phyloP scores from a whole-genome alignment of 2,888 invertebrate genomes.

The Drosophila trichaetosa region DNA sequence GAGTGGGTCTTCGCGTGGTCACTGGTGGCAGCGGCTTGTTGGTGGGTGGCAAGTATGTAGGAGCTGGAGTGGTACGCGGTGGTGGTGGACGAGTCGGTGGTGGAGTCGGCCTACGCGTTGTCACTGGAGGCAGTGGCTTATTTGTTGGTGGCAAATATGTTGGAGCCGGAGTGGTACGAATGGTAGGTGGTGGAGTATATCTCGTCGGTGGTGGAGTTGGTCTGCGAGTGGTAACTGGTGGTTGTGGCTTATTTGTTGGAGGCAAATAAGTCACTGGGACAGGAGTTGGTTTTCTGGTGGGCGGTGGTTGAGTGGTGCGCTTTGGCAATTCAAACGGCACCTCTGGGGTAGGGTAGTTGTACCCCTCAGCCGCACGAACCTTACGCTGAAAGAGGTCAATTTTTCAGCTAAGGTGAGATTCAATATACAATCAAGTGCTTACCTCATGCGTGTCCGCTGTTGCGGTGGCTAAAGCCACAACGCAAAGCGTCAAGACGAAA shows the following conservation, averaged over 20 bases:
- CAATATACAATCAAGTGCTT: slow-evolving; percentile 39
- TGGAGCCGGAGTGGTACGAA: slow-evolving; percentile 39
- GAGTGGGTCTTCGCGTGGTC: slow-evolving; percentile 37
- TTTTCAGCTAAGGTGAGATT: background rate
- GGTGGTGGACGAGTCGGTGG: slow-evolving; percentile 7
- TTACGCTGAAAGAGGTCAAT: slow-evolving; percentile 64
- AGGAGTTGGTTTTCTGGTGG: slow-evolving; percentile 51
- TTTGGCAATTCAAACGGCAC: slow-evolving; percentile 76
- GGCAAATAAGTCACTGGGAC: slow-evolving; percentile 51
- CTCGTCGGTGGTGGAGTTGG: slow-evolving; percentile 36
- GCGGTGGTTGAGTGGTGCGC: slow-evolving; percentile 58
- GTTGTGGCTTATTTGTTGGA: slow-evolving; percentile 62
- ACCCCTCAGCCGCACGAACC: slow-evolving; percentile 79
- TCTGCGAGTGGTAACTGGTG: slow-evolving; percentile 50
- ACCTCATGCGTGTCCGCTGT: slow-evolving; percentile 78
- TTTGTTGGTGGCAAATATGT: slow-evolving; percentile 60
- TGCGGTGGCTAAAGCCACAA: slow-evolving; percentile 74
- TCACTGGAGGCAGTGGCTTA: slow-evolving; percentile 51
- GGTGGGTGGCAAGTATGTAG: slow-evolving; percentile 30
- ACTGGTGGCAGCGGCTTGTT: slow-evolving; percentile 40
- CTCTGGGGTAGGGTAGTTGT: slow-evolving; percentile 75
- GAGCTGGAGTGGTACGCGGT: slow-evolving; percentile 6
- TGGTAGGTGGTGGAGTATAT: slow-evolving; percentile 9
- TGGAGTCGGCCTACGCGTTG: slow-evolving; percentile 28
- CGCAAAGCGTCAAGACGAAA: slow-evolving; percentile 82